A percentile compares a stretch with the other conserved stretches of the same genome.
Evolutionary conservation across 2,797 vertebrate species (phyloP).

Genomic region (Acrossocheilus fasciatus): DNA sequence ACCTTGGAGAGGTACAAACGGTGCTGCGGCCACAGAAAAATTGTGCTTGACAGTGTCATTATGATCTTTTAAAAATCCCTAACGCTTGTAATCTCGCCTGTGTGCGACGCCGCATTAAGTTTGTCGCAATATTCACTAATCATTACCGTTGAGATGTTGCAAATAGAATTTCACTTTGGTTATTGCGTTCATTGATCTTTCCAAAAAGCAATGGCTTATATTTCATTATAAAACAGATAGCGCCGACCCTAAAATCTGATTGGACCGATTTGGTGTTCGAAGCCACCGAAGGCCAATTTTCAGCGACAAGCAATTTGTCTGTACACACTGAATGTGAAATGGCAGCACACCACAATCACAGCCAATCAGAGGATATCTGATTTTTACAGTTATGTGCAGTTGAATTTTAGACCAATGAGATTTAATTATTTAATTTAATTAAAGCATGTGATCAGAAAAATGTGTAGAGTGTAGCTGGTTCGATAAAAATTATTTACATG

Average conservation of each 20-base stretch:
- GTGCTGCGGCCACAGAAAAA: background rate
- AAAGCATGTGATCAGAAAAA: background rate
- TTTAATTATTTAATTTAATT: background rate
- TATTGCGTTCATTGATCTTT: slow-evolving; percentile 16
- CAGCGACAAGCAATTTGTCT: background rate
- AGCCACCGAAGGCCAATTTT: background rate
- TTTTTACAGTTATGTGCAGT: background rate
- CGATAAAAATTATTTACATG: background rate
- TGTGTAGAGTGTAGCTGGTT: background rate
- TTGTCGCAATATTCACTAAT: slow-evolving; percentile 30
- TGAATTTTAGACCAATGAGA: slow-evolving; percentile 1
- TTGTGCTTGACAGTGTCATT: slow-evolving; percentile 38
- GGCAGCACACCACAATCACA: background rate
- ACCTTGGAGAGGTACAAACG: slow-evolving; percentile 32
- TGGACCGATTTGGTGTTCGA: background rate
- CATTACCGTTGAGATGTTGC: slow-evolving; percentile 7
- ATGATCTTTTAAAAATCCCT: slow-evolving; percentile 36
- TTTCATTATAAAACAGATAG: slow-evolving; percentile 1
- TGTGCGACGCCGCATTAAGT: background rate
- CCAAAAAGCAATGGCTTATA: slow-evolving; percentile 16
- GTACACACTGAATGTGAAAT: background rate
- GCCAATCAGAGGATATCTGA: background rate
- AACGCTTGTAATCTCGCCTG: slow-evolving; percentile 26
- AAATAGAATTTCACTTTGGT: slow-evolving; percentile 42
- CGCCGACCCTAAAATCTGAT: slow-evolving; percentile 16